Conservation (phyloP, 1,140 invertebrate genomes). For the Drosophila melanogaster region Release_6_plus_ISO1_MT NT_037436.4:4520501-4521000, state of each 20-base stretch:
- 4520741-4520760: conserved; percentile 67
- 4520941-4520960: conserved; percentile 66
- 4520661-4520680: conserved; percentile 49
- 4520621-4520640: conserved; percentile 7
- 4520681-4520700: conserved; percentile 24
- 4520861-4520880: conserved; percentile 43
- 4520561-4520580: conserved; percentile 38
- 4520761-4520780: conserved; percentile 27
- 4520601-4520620: conserved; percentile 47
- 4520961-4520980: conserved; percentile 61
- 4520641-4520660: conserved; percentile 28
- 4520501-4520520: conserved; percentile 35
- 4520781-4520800: conserved; percentile 41
- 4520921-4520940: conserved; percentile 80
- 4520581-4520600: conserved; percentile 77
- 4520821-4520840: conserved; percentile 37
- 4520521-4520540: conserved; percentile 48
- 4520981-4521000: conserved; percentile 76
- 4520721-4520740: conserved; percentile 25
- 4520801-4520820: conserved; percentile 49
- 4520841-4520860: conserved; percentile 66
- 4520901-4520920: conserved; percentile 7
- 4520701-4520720: conserved; percentile 27
- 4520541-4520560: conserved; percentile 77
- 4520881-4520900: conserved; percentile 18